phyloP scores from a whole-genome alignment of 2,888 invertebrate genomes.

The Linnaemya tessellans region DNA sequence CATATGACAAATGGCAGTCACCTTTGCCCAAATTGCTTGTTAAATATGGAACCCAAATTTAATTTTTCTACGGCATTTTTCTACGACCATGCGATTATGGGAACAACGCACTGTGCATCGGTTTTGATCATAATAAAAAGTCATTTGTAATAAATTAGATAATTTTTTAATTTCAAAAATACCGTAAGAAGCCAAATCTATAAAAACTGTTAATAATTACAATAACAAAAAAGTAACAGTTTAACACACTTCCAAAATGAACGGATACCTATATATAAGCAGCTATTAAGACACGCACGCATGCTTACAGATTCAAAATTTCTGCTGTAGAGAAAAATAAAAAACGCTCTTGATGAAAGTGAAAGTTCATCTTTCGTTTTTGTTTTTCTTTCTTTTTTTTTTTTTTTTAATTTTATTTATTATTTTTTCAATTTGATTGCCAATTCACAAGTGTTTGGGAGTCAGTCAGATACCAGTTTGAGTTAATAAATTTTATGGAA shows the following conservation, averaged over 20 bases:
- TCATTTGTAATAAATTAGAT: constrained; percentile 32
- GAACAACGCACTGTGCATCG: too few species aligned
- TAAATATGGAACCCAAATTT: too few species aligned
- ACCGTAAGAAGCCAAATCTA: background rate
- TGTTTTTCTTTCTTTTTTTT: constrained; percentile 13
- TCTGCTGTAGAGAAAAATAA: constrained; percentile 3
- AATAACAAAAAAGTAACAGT: background rate
- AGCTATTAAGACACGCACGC: background rate
- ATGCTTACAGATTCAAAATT: constrained; percentile 46
- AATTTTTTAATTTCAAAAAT: constrained; percentile 35
- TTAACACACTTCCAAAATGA: constrained; percentile 20
- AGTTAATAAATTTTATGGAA: background rate
- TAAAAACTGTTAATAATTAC: constrained; percentile 29
- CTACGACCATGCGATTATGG: too few species aligned
- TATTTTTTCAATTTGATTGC: constrained; percentile 21
- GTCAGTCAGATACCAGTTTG: background rate
- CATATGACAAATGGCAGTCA: too few species aligned
- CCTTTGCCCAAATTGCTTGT: too few species aligned
- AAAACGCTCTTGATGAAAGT: constrained; percentile 59
- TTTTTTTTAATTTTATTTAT: background rate
- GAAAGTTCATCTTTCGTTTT: constrained; percentile 66
- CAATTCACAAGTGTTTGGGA: constrained; percentile 40
- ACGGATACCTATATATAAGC: background rate
- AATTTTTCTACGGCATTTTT: too few species aligned
- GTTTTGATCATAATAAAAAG: too few species aligned